Evolutionary conservation across 2,113 vertebrate species (phyloP).

Genomic region (Salvelinus fontinalis): DNA sequence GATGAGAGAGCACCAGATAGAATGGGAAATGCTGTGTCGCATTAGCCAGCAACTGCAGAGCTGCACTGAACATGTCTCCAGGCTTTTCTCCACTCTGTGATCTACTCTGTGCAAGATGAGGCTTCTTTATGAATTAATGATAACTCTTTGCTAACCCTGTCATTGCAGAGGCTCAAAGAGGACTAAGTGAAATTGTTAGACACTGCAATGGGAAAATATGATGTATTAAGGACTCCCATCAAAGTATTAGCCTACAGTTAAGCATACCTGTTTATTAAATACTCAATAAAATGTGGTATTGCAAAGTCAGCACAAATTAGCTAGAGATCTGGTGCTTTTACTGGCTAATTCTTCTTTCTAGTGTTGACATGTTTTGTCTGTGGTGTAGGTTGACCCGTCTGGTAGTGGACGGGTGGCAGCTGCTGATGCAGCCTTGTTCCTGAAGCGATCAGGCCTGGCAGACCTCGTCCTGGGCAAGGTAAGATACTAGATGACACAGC

Average conservation of each 20-base stretch:
- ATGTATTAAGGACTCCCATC: not conserved
- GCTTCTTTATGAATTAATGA: not conserved
- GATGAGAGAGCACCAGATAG: not conserved
- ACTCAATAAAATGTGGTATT: too few relatives aligned
- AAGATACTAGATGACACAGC: slow-evolving; percentile 35
- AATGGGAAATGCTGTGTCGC: not conserved
- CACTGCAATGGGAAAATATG: not conserved
- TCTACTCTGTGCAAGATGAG: too few relatives aligned
- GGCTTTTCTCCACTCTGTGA: not conserved
- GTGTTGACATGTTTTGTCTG: not conserved
- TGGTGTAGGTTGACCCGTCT: slow-evolving; percentile 85
- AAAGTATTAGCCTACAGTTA: too few relatives aligned
- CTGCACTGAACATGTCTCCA: not conserved
- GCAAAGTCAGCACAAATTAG: too few relatives aligned
- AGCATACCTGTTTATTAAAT: too few relatives aligned
- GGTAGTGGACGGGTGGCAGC: slow-evolving; percentile 88
- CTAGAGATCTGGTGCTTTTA: too few relatives aligned
- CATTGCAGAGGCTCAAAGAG: not conserved
- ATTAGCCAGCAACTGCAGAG: not conserved
- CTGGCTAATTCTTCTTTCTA: too few relatives aligned
- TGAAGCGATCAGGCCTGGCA: slow-evolving; percentile 93
- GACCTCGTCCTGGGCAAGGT: slow-evolving; percentile 96
- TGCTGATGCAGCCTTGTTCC: slow-evolving; percentile 90
- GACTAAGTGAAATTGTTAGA: not conserved
- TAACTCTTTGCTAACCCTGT: not conserved